These are phyloP conservation scores for Sebastolobus alascanus DNA, from an alignment of 2,797 vertebrate genomes.

Conservation along the genomic window DNA sequence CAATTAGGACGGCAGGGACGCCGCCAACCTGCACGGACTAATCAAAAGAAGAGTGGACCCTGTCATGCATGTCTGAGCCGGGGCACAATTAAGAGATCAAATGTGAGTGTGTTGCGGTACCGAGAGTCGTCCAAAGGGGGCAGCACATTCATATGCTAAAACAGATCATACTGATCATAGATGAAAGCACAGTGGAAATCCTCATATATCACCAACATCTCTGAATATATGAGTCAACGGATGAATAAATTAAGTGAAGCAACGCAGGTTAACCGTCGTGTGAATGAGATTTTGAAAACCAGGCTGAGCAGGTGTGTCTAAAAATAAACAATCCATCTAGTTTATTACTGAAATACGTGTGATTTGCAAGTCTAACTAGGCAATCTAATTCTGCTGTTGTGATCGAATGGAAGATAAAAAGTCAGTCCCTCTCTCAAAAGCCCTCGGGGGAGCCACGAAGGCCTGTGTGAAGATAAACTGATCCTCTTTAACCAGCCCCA, in stretches of 20 bases:
- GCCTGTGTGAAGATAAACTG: constrained; percentile 78
- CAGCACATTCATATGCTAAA: constrained; percentile 63
- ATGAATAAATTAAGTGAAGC: neutral
- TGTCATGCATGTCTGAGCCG: constrained; percentile 10
- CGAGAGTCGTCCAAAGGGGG: constrained; percentile 58
- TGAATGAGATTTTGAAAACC: neutral
- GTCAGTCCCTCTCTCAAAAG: constrained; percentile 52
- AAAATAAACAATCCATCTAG: constrained; percentile 26
- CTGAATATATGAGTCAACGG: neutral
- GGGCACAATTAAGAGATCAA: constrained; percentile 39
- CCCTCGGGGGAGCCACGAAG: constrained; percentile 66
- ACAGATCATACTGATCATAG: constrained; percentile 2
- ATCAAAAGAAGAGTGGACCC: constrained; percentile 33
- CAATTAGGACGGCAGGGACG: constrained; percentile 27
- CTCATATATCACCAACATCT: constrained; percentile 17
- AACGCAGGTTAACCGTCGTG: neutral
- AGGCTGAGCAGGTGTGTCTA: neutral
- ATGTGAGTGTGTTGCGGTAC: constrained; percentile 47
- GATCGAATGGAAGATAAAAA: constrained; percentile 69
- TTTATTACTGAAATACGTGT: constrained; percentile 32
- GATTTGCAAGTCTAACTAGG: constrained; percentile 55
- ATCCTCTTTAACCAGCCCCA: constrained; percentile 80
- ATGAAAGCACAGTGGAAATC: constrained; percentile 27
- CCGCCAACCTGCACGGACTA: constrained; percentile 33
- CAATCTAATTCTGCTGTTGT: constrained; percentile 44